These are phyloP conservation scores for Oopsacas minuta DNA, from an alignment of 37 sponge, comb jelly and placozoan genomes.

Conservation along the genomic window DNA sequence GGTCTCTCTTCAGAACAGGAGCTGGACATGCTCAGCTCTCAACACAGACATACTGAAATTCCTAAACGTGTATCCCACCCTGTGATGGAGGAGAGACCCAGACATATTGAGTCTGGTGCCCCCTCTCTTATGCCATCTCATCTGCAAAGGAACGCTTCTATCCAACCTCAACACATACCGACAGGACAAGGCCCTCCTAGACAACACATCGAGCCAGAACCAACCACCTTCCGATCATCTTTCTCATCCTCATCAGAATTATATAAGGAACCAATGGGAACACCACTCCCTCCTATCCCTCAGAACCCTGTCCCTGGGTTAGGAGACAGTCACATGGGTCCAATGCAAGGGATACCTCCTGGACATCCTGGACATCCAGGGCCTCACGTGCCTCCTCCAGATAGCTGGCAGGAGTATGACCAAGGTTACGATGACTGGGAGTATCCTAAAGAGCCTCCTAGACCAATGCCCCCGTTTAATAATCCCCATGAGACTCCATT, in stretches of 20 bases:
- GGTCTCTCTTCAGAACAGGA: conserved; percentile 8
- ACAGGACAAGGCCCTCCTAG: not conserved
- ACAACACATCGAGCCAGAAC: conserved; percentile 1
- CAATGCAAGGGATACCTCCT: not conserved
- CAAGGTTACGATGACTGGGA: conserved; percentile 13
- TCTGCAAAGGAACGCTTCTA: not conserved
- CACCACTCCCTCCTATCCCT: not conserved
- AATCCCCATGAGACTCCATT: not conserved
- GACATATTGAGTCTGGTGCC: not conserved
- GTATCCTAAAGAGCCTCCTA: conserved; percentile 4
- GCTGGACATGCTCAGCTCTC: conserved; percentile 2
- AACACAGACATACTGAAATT: not conserved
- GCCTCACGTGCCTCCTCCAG: not conserved
- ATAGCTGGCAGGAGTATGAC: not conserved
- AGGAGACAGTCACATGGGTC: not conserved
- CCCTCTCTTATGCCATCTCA: not conserved
- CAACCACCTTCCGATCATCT: not conserved
- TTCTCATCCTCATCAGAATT: not conserved
- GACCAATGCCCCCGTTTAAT: not conserved
- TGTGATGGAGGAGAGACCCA: not conserved
- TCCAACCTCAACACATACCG: not conserved
- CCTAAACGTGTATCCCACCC: not conserved
- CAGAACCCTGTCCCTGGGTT: not conserved
- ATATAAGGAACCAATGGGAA: not conserved
- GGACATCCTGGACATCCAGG: not conserved